Evolutionary conservation across 53 echinoderm and acorn worm species (phyloP).

Genomic region (Apostichopus leukothele): DNA sequence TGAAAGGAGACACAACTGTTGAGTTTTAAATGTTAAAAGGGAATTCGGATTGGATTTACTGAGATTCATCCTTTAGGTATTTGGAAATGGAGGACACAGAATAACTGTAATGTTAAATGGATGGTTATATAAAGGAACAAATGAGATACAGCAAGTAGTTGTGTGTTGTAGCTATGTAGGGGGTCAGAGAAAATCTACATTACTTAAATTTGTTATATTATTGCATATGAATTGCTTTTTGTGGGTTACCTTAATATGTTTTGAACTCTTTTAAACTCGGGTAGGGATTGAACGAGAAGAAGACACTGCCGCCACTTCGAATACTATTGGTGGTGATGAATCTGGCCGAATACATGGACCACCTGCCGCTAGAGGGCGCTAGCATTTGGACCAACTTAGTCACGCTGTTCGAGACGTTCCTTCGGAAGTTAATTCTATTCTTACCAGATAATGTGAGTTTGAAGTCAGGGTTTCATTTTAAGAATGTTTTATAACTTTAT

Average conservation of each 20-base stretch:
- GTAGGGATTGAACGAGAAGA: conserved; percentile 88
- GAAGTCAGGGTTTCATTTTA: background rate
- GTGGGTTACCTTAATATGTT: too few relatives aligned
- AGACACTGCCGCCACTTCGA: conserved; percentile 74
- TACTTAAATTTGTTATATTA: background rate
- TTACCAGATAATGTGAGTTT: conserved; percentile 90
- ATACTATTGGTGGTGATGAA: conserved; percentile 88
- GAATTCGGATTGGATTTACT: too few relatives aligned
- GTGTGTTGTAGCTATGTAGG: too few relatives aligned
- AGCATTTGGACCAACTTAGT: conserved; percentile 86
- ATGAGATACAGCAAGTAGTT: too few relatives aligned
- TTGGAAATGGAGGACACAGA: background rate
- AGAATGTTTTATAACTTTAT: too few relatives aligned
- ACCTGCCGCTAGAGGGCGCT: conserved; percentile 83
- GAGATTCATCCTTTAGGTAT: too few relatives aligned
- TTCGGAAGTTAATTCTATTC: conserved; percentile 69
- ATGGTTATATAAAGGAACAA: background rate
- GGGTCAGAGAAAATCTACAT: too few relatives aligned
- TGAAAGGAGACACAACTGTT: too few relatives aligned
- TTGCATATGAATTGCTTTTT: too few relatives aligned
- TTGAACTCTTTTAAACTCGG: background rate
- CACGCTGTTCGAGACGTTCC: conserved; percentile 88
- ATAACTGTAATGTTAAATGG: background rate
- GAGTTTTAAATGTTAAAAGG: too few relatives aligned
- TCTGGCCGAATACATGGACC: conserved; percentile 93